phyloP scores from a whole-genome alignment of 2,888 invertebrate genomes.

The Lymantria monacha region DNA sequence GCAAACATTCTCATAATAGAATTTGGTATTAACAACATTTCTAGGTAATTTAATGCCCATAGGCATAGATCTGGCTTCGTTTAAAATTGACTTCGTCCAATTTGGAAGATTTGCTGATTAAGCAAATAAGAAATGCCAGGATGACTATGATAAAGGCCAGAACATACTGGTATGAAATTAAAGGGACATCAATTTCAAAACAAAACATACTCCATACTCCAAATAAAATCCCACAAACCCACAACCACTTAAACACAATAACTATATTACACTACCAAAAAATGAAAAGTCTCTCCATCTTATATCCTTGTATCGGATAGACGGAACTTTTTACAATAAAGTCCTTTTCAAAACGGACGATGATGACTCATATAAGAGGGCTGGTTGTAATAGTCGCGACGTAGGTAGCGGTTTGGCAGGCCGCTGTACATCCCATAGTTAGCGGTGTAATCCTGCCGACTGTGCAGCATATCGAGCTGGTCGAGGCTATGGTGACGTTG shows the following conservation, averaged over 20 bases:
- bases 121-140: no score
- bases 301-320: constrained; percentile 70
- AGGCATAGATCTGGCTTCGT: no score
- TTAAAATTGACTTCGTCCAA: no score
- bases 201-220: no score
- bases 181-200: no score
- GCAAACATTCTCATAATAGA: no score
- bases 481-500: constrained; percentile 76
- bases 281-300: constrained; percentile 60
- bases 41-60: no score
- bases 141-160: no score
- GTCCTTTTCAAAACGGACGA: constrained; percentile 79
- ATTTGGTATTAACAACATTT: no score
- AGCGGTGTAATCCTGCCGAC: constrained; percentile 62
- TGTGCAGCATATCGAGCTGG: constrained; percentile 73
- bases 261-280: constrained; percentile 50
- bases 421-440: constrained; percentile 56
- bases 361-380: constrained; percentile 67
- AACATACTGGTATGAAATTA: no score
- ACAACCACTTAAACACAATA: constrained; percentile 41
- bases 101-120: no score
- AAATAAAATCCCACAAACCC: constrained; percentile 32
- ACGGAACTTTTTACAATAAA: constrained; percentile 77
- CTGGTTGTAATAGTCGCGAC: constrained; percentile 68
- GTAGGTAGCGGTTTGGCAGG: constrained; percentile 50